Percentiles rank a stretch among this genome's conserved stretches.
Evolutionary conservation across 2,113 vertebrate genomes (phyloP).

Genomic region (Synchiropus splendidus): DNA sequence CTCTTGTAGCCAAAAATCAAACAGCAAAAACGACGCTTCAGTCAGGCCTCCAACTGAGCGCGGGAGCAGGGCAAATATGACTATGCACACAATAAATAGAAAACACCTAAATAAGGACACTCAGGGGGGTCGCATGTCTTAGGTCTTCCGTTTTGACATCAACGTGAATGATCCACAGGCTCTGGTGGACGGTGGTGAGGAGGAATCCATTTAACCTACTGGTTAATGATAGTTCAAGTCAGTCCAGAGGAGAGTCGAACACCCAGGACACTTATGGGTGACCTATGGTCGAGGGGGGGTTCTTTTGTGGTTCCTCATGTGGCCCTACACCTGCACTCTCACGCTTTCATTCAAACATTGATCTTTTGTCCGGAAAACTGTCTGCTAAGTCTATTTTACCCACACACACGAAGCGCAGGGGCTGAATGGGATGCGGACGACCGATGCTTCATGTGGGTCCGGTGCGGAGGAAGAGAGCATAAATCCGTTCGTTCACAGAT

Average conservation of each 20-base stretch:
- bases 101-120: constrained; percentile 62
- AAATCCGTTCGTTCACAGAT: constrained; percentile 22
- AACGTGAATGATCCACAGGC: constrained; percentile 34
- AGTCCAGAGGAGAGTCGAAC: constrained; percentile 17
- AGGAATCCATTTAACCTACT: constrained; percentile 35
- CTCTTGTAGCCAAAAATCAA: neutral
- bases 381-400: neutral
- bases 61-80: too few relatives aligned
- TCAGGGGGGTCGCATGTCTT: constrained; percentile 48
- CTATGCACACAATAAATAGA: constrained; percentile 55
- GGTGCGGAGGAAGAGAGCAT: constrained; percentile 26
- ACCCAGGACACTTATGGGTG: constrained; percentile 36
- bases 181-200: constrained; percentile 23
- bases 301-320: constrained; percentile 49
- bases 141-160: constrained; percentile 33
- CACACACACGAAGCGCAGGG: too few relatives aligned
- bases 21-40: neutral
- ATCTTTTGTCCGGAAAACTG: neutral
- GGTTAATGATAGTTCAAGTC: constrained; percentile 17
- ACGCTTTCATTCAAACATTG: neutral
- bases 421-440: neutral
- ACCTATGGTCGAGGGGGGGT: constrained; percentile 41
- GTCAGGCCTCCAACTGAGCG: neutral
- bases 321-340: constrained; percentile 47
- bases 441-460: constrained; percentile 42